Evolutionary conservation across 2,113 vertebrate species (phyloP).

Genomic region (Hemiscyllium ocellatum): DNA sequence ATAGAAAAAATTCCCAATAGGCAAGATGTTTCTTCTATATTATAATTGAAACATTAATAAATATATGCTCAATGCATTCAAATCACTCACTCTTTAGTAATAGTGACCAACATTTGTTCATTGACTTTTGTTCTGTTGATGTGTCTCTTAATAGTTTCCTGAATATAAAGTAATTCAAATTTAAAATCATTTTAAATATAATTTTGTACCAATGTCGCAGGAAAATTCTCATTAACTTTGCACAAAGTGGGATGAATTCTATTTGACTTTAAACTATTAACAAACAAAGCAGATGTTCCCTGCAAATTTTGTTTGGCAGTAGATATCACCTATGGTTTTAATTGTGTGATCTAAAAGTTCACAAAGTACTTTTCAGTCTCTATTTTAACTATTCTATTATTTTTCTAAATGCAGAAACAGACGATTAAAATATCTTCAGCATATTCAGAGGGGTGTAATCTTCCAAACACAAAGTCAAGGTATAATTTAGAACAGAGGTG

Average conservation of each 20-base stretch:
- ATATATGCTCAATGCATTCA: not conserved
- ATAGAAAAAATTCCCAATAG: not conserved
- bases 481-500: not conserved
- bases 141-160: not conserved
- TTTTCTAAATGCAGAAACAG: constrained; percentile 10
- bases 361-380: not conserved
- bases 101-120: not conserved
- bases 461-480: not conserved
- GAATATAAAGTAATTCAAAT: not conserved
- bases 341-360: not conserved
- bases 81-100: not conserved
- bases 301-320: not conserved
- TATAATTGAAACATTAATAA: not conserved
- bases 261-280: not conserved
- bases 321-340: not conserved
- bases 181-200: not conserved
- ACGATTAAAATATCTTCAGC: constrained; percentile 9
- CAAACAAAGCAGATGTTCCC: not conserved
- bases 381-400: not conserved
- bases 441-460: not conserved
- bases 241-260: not conserved
- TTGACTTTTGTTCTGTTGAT: not conserved
- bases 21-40: not conserved
- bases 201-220: not conserved
- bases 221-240: not conserved